Conservation (phyloP, 1,140 invertebrate species). For the Neelides sp. region DNA sequence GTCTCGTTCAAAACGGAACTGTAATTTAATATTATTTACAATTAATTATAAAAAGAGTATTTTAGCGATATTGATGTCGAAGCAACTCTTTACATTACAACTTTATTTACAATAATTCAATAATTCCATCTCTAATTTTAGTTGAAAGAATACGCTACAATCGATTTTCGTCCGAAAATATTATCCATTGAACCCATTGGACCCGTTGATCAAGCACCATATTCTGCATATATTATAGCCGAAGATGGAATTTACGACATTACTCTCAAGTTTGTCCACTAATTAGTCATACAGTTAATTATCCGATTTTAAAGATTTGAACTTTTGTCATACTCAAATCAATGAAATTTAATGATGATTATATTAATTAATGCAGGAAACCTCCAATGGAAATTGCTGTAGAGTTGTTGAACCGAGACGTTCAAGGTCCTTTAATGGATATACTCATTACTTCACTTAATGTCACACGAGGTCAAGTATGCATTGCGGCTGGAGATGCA, state of each 20-base stretch:
- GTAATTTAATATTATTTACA: constrained; percentile 8
- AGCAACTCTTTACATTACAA: neutral
- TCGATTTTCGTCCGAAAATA: constrained; percentile 15
- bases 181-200: constrained; percentile 21
- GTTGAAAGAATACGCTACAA: constrained; percentile 29
- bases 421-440: constrained; percentile 17
- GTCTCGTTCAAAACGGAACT: constrained; percentile 20
- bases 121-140: constrained; percentile 12
- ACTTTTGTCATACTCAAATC: neutral
- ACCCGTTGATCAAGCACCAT: constrained; percentile 8
- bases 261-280: constrained; percentile 11
- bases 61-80: neutral
- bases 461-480: constrained; percentile 23
- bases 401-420: constrained; percentile 22
- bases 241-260: constrained; percentile 23
- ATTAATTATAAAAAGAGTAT: neutral
- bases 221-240: constrained; percentile 22
- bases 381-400: constrained; percentile 22
- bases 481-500: constrained; percentile 23
- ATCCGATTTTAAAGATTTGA: too few species aligned
- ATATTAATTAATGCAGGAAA: constrained; percentile 24
- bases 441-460: constrained; percentile 24
- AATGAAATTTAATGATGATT: neutral
- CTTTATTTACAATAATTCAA: neutral
- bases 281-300: too few species aligned